Percentiles rank a stretch among this genome's conserved stretches.
phyloP scores from a whole-genome alignment of 1,140 invertebrate genomes.

The Drosophila lacertosa region DNA sequence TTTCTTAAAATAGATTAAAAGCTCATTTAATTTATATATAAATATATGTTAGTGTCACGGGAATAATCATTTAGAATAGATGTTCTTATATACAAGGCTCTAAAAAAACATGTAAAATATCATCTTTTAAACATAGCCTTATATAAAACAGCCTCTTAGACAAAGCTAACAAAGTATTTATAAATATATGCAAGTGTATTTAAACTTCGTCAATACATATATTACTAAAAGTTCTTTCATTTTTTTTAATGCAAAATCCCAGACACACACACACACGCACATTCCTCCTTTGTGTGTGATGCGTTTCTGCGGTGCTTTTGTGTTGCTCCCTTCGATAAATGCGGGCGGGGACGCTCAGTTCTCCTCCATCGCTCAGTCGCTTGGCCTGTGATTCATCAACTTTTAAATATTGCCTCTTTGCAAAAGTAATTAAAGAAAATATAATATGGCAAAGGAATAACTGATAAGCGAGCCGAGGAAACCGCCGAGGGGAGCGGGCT shows the following conservation, averaged over 20 bases:
- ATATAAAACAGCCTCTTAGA: no score
- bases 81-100: no score
- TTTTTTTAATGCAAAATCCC: constrained; percentile 32
- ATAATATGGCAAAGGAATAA: constrained; percentile 34
- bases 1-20: no score
- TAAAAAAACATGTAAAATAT: no score
- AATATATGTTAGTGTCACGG: no score
- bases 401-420: constrained; percentile 39
- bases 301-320: constrained; percentile 44
- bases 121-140: no score
- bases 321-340: constrained; percentile 45
- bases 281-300: constrained; percentile 4
- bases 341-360: constrained; percentile 29
- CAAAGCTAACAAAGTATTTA: no score
- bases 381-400: constrained; percentile 55
- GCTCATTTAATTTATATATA: no score
- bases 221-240: not conserved
- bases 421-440: constrained; percentile 40
- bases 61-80: no score
- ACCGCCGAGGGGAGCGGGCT: not conserved
- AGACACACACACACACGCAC: constrained; percentile 3
- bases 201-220: no score
- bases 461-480: constrained; percentile 11
- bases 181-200: no score
- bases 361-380: not conserved